phyloP scores from a whole-genome alignment of 2,888 invertebrate species.

The Caenorhabditis sinica region DNA sequence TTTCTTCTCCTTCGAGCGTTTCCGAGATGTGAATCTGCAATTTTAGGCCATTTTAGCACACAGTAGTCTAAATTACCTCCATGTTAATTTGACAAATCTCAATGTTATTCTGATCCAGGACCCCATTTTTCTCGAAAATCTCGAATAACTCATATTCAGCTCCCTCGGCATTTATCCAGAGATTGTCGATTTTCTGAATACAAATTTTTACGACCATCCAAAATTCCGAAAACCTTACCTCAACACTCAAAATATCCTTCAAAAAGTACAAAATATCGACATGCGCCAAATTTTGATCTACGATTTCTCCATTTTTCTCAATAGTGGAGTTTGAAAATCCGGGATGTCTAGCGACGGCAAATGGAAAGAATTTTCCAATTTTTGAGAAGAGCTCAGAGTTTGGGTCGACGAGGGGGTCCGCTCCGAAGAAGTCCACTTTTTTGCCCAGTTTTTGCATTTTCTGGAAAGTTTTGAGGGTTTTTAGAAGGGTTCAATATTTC shows the following conservation, averaged over 20 bases:
- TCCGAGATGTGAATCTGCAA: constrained; percentile 37
- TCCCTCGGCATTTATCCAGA: constrained; percentile 40
- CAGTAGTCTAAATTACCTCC: constrained; percentile 22
- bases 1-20: not conserved
- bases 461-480: constrained; percentile 11
- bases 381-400: constrained; percentile 10
- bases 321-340: constrained; percentile 10
- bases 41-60: not conserved
- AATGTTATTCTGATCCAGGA: constrained; percentile 28
- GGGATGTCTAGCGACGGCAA: constrained; percentile 12
- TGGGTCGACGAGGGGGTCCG: constrained; percentile 5
- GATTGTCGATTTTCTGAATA: constrained; percentile 39
- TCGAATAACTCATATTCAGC: constrained; percentile 45
- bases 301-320: constrained; percentile 4
- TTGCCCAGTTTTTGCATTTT: constrained; percentile 28
- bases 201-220: not conserved
- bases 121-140: constrained; percentile 42
- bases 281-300: constrained; percentile 14
- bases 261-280: constrained; percentile 31
- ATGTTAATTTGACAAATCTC: constrained; percentile 27
- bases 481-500: not conserved
- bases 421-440: constrained; percentile 19
- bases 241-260: constrained; percentile 4
- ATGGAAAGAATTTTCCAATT: constrained; percentile 32
- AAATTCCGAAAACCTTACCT: not conserved